Percentiles rank a stretch among this genome's conserved stretches.
Evolutionary conservation across 2,888 invertebrate species (phyloP).

Genomic region (Cynaeus angustus): DNA sequence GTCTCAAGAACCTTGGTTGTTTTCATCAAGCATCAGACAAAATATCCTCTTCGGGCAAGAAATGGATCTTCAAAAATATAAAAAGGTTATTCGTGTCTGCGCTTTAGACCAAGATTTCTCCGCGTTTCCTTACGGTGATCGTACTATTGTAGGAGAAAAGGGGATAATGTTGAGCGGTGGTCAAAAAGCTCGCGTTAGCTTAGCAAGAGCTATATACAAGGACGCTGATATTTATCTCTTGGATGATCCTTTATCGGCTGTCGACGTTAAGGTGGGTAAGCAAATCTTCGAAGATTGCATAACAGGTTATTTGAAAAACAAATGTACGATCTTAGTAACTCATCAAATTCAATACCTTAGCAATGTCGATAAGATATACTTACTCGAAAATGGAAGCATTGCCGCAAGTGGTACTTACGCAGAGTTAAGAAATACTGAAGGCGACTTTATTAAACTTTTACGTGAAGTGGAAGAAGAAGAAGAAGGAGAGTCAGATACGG

Average conservation of each 20-base stretch:
- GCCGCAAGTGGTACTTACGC: conserved; percentile 80
- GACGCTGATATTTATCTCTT: conserved; percentile 88
- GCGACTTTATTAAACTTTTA: conserved; percentile 79
- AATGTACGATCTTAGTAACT: conserved; percentile 83
- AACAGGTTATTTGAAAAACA: conserved; percentile 76
- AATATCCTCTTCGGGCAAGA: conserved; percentile 92
- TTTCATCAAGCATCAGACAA: conserved; percentile 86
- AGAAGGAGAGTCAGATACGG: conserved; percentile 61
- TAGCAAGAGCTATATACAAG: conserved; percentile 89
- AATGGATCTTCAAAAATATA: conserved; percentile 80
- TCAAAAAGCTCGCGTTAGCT: conserved; percentile 89
- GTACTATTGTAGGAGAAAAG: conserved; percentile 84
- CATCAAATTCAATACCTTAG: conserved; percentile 81
- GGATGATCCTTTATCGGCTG: conserved; percentile 92
- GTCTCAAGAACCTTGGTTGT: conserved; percentile 90
- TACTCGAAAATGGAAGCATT: conserved; percentile 75
- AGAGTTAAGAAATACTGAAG: conserved; percentile 75
- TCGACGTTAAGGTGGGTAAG: conserved; percentile 90
- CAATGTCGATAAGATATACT: conserved; percentile 73
- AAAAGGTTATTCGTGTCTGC: conserved; percentile 79
- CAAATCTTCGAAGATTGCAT: conserved; percentile 90
- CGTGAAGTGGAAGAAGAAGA: conserved; percentile 58
- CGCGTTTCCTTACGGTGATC: conserved; percentile 84
- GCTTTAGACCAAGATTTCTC: conserved; percentile 82
- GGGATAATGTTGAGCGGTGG: conserved; percentile 85